Percentiles rank a stretch among this genome's conserved stretches.
phyloP scores from a whole-genome alignment of 2,888 invertebrate genomes.

The Drosophila antonietae region DNA sequence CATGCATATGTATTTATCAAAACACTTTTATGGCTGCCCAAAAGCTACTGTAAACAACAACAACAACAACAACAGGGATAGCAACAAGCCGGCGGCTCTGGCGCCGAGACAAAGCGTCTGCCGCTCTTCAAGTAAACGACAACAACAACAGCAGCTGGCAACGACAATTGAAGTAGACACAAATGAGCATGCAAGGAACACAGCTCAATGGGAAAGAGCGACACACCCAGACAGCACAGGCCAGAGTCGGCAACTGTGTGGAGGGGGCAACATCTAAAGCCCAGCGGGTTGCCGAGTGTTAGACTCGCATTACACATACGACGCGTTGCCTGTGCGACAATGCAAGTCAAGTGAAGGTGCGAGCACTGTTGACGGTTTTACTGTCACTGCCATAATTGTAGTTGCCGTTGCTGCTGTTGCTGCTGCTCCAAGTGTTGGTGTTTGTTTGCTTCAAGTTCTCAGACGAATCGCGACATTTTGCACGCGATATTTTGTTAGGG shows the following conservation, averaged over 20 bases:
- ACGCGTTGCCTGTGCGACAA: slow-evolving; percentile 57
- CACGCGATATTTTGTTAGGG: slow-evolving; percentile 46
- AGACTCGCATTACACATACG: slow-evolving; percentile 67
- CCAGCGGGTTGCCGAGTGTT: slow-evolving; percentile 38
- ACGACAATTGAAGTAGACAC: slow-evolving; percentile 78
- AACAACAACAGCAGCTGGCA: slow-evolving; percentile 29
- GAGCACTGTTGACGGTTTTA: slow-evolving; percentile 68
- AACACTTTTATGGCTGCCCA: slow-evolving; percentile 66
- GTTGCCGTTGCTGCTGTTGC: slow-evolving; percentile 16
- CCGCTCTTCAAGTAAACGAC: slow-evolving; percentile 42
- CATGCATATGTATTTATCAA: slow-evolving; percentile 39
- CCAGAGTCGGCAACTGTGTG: not conserved
- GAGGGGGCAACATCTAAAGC: slow-evolving; percentile 14
- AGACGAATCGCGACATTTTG: slow-evolving; percentile 36
- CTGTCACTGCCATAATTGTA: slow-evolving; percentile 52
- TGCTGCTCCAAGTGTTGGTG: slow-evolving; percentile 39
- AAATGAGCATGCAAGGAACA: slow-evolving; percentile 76
- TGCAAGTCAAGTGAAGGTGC: slow-evolving; percentile 75
- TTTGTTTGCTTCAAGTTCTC: slow-evolving; percentile 59
- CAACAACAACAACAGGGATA: slow-evolving; percentile 15
- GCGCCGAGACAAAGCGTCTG: slow-evolving; percentile 53
- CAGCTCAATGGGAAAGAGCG: slow-evolving; percentile 61
- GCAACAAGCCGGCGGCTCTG: slow-evolving; percentile 35
- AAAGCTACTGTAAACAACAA: slow-evolving; percentile 43
- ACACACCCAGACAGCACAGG: slow-evolving; percentile 30